These are phyloP conservation scores for Pseudococcus longispinus DNA, from an alignment of 2,888 invertebrate species.

Conservation along the genomic window DNA sequence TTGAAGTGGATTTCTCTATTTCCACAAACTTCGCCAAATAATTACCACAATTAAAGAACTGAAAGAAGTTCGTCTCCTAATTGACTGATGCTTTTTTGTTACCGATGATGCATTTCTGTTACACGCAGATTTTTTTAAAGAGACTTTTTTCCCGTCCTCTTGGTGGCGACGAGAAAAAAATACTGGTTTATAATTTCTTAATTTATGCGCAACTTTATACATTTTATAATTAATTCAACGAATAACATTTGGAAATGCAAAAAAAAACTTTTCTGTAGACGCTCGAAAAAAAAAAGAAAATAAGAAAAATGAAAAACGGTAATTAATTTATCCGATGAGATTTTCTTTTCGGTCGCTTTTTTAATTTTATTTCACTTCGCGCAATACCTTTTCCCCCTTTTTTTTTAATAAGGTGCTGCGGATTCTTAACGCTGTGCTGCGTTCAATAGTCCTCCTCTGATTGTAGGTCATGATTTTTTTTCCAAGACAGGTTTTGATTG, in stretches of 20 bases:
- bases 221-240: conserved; percentile 20
- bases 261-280: conserved; percentile 23
- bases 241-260: conserved; percentile 19
- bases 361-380: conserved; percentile 4
- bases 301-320: conserved; percentile 23
- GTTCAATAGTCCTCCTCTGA: not conserved
- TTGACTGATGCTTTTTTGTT: not conserved
- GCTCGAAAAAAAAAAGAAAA: conserved; percentile 7
- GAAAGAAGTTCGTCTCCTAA: conserved; percentile 18
- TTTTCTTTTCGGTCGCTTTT: conserved; percentile 17
- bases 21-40: not conserved
- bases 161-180: not conserved
- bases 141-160: not conserved
- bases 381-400: not conserved
- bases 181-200: conserved; percentile 5
- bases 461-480: not conserved
- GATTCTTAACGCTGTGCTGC: not conserved
- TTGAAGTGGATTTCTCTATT: not conserved
- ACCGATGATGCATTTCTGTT: conserved; percentile 13
- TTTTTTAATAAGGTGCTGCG: not conserved
- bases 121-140: not conserved
- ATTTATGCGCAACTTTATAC: conserved; percentile 23
- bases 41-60: conserved; percentile 5
- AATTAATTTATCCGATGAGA: conserved; percentile 23
- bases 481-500: not conserved